phyloP scores from a whole-genome alignment of 2,797 vertebrate genomes.

The Macropus fuliginosus region DNA sequence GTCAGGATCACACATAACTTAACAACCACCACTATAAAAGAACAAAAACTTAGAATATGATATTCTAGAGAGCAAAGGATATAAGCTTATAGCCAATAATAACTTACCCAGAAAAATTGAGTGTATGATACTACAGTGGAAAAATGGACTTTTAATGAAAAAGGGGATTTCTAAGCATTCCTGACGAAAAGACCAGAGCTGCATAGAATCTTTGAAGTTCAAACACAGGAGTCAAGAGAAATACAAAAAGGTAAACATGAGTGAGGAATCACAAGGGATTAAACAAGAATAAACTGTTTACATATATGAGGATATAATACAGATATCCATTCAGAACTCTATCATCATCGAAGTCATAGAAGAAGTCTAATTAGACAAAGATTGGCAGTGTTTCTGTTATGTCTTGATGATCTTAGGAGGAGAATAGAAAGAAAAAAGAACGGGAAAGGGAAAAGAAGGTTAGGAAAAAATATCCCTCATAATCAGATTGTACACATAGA shows the following conservation, averaged over 20 bases:
- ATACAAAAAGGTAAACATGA: neutral
- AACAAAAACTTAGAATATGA: neutral
- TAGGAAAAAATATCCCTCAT: no score
- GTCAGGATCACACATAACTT: neutral
- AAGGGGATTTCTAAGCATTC: neutral
- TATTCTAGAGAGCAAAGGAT: neutral
- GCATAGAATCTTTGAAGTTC: neutral
- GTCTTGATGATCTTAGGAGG: neutral
- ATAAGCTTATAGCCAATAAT: neutral
- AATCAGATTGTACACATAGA: neutral
- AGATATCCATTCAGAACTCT: no score
- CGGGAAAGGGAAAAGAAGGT: neutral
- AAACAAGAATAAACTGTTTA: neutral
- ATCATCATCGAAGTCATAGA: no score
- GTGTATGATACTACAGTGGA: neutral
- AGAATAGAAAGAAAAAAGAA: neutral
- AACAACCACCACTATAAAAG: neutral
- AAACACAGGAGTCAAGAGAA: neutral
- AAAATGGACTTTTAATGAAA: neutral
- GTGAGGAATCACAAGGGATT: neutral
- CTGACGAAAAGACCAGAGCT: neutral
- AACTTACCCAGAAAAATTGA: neutral
- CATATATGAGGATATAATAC: neutral
- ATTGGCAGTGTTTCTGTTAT: neutral
- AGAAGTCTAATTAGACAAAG: neutral